Evolutionary conservation across 2,888 invertebrate species (phyloP), one percentile per base, ranked within the genome.

Genomic region (Chouioia cunea): DNA sequence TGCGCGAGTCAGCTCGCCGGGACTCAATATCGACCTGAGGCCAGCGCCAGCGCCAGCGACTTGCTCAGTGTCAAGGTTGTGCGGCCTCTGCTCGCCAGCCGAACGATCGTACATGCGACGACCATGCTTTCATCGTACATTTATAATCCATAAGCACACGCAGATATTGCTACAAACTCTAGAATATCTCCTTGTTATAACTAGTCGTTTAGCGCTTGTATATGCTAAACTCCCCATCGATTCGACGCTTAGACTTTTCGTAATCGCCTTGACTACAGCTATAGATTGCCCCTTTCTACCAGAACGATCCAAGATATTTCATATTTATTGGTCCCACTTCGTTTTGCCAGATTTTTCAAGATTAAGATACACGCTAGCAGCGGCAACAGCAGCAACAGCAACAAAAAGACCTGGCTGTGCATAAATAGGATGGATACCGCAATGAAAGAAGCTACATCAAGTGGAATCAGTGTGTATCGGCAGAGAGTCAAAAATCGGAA

Each of bases 21-120:
- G 36, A 1, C 77, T 76, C 78, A 76, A 75, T 78, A 74, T 75
- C 75, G 74, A 76, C 75, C 74, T 73, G 73, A 54, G 58, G 59
- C 73, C 70, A n/a, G n/a, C n/a, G n/a, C n/a, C 47, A 27, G 12
- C 4, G 36, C 54, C 60, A 47, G 58, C 60, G 71, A 75, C 59
- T 67, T 47, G 75, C 65, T 74, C 76, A 75, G 73, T 75, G 76
- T 76, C 76, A 77, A 76, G 75, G 76, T 64, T 62, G 56, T 23
- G 16, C 14, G n/a, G 14, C 27, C 16, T 36, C 8, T 12, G 46
- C 4, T 15, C 43, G 23, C 10, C n/a, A n/a, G n/a, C n/a, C n/a
- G n/a, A n/a, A n/a, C n/a, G n/a, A n/a, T n/a, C n/a, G n/a, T n/a
- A n/a, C n/a, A n/a, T n/a, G n/a, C n/a, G n/a, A n/a, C n/a, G n/a